Evolutionary conservation across 2,888 invertebrate species (phyloP).

Genomic region (Axea sp.): DNA sequence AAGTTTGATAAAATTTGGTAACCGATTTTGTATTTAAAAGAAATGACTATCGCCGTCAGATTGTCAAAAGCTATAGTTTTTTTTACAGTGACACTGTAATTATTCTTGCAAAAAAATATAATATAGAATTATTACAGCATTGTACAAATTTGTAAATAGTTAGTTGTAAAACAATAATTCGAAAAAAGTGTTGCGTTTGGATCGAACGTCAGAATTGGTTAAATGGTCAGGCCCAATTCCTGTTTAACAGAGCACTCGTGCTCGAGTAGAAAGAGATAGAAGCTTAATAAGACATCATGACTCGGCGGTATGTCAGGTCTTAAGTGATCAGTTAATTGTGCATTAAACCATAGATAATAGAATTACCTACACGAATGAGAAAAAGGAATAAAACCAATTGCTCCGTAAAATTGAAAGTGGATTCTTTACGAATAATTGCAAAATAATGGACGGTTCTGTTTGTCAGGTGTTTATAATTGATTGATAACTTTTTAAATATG

Average conservation of each 20-base stretch:
- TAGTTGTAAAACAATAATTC: background rate
- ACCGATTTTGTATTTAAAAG: too few species aligned
- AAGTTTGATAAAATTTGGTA: too few species aligned
- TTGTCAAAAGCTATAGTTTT: too few species aligned
- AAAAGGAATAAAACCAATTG: constrained; percentile 25
- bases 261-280: constrained; percentile 60
- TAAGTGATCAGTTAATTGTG: constrained; percentile 79
- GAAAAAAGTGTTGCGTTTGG: constrained; percentile 20
- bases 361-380: constrained; percentile 71
- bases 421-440: constrained; percentile 37
- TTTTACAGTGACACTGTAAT: too few species aligned
- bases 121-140: too few species aligned
- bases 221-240: constrained; percentile 48
- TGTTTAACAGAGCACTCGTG: constrained; percentile 49
- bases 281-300: constrained; percentile 79
- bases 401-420: constrained; percentile 42
- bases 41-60: too few species aligned
- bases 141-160: too few species aligned
- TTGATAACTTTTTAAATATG: constrained; percentile 44
- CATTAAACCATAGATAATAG: constrained; percentile 79
- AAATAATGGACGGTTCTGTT: constrained; percentile 42
- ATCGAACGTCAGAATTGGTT: constrained; percentile 35
- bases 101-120: too few species aligned
- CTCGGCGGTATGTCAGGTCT: constrained; percentile 77
- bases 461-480: constrained; percentile 36